Evolutionary conservation across 2,113 vertebrate species (phyloP).

Genomic region (Ramphastos sulfuratus): DNA sequence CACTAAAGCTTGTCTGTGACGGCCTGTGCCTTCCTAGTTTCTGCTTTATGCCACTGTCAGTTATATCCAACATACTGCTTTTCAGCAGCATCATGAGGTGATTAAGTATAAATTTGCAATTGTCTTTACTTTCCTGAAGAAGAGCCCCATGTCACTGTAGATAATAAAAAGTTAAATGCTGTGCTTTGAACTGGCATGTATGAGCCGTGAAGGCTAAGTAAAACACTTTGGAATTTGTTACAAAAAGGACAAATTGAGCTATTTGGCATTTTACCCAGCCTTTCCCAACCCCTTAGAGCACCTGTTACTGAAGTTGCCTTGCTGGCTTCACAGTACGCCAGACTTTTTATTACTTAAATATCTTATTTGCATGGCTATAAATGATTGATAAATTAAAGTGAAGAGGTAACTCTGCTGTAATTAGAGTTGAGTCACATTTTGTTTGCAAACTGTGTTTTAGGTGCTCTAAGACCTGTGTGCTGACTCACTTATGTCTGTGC

Average conservation of each 20-base stretch:
- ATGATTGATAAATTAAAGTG: constrained; percentile 4
- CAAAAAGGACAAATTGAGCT: background rate
- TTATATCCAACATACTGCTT: background rate
- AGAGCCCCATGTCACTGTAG: background rate
- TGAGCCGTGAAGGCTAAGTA: background rate
- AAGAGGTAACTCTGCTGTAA: constrained; percentile 1
- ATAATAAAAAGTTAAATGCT: background rate
- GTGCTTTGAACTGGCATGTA: background rate
- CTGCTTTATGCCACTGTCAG: background rate
- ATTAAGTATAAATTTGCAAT: background rate
- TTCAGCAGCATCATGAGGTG: background rate
- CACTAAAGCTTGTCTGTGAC: background rate
- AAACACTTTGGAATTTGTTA: background rate
- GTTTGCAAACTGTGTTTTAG: constrained; percentile 13
- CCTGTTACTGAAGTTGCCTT: background rate
- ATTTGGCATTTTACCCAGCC: background rate
- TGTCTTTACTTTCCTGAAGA: background rate
- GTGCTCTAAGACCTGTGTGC: background rate
- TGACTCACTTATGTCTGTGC: background rate
- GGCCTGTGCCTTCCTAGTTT: background rate
- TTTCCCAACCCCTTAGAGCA: background rate
- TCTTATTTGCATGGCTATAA: constrained; percentile 5
- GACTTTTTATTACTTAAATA: constrained; percentile 14
- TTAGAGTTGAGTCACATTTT: constrained; percentile 24
- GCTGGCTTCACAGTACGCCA: background rate